Base-by-base conservation (phyloP, 2,888 invertebrate species). In the Zelleria hepariella region DNA sequence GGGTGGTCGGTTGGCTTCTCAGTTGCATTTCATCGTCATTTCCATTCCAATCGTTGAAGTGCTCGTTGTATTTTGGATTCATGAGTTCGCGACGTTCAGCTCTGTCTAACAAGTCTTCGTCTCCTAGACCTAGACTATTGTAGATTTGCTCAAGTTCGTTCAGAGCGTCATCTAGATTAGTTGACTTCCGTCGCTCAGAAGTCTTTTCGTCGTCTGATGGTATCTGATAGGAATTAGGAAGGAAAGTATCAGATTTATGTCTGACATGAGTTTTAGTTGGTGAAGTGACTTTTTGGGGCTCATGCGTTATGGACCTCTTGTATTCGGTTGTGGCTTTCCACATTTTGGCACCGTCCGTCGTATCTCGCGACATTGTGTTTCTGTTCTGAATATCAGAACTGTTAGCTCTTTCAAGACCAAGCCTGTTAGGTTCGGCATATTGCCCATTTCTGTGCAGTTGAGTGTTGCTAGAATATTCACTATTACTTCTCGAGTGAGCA, bases 111-210 rank as follows among this genome's bases (percentile, higher is more conserved):
- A 95, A 88, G 80, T 95, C 94, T 75, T 95, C 95, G 72, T 96
- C 96, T 0, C 94, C 94, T 58, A 96, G 86, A n/a, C 94, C 93
- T 60, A 97, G 89, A 68, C 95, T 96, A 68, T 96, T 95, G 74
- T 96, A 95, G 72, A 97, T 96, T n/a, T 94, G 94, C 86, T 97
- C 97, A 59, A 97, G 80, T 80, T 97, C 97, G 69, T 94, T 94
- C 24, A 97, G 90, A 58, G 97, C 97, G 72, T 97, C 96, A 73
- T 96, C 96, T 48, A 96, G 88, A 77, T 96, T 96, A 18, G 93
- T 92, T 2, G 94, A 94, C 77, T 94, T 94, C 66, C 92, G 83
- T 68, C 90, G 82, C 68, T 88, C 87, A 59, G 87, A 87, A 67
- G 71, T 76, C 66, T 82, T 84, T 66, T 90, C 89, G 58, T 90